Base-by-base conservation (phyloP, 2,888 invertebrate species). In the Sepioteuthis lessoniana region DNA sequence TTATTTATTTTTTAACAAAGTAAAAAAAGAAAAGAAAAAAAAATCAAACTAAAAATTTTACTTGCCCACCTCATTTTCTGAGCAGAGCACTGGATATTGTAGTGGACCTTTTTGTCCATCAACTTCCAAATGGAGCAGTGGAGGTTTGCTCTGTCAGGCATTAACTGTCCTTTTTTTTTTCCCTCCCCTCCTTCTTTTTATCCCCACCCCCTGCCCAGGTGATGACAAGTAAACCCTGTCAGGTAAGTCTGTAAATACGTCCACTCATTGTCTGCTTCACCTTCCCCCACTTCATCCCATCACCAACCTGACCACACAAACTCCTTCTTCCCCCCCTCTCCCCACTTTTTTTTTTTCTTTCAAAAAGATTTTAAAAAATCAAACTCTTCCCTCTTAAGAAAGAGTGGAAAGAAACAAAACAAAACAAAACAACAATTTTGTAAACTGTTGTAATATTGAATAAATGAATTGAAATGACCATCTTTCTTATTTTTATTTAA, bases 401-500 rank as follows among this genome's bases (percentile, higher is more conserved):
- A 76, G 35, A 76, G 76, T 76, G 76, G 76, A 76, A 76, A n/a
- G 16, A 76, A 76, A 76, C 76, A 31, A 76, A 76, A 76, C 31
- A 76, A 7, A 76, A 31, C 60, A 25, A 60, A 60, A 76, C n/a
- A 76, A 76, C 76, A 76, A 50, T 93, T 93, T 93, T 93, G 93
- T 93, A 93, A 93, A 93, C 47, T 93, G 93, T 93, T 93, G 93
- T 93, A 93, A 93, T 93, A 93, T 93, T 93, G 60, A 93, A 93
- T 93, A 93, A 93, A 93, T 91, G n/a, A 91, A 31, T 76, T 76
- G 76, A 76, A 76, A n/a, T n/a, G 13, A 76, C 10, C n/a, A 13
- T 76, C 13, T 76, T 13, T 76, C 35, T 35, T 0, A 42, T 42
- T 42, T 42, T n/a, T n/a, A n/a, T n/a, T n/a, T n/a, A n/a, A n/a